Evolutionary conservation across 23 tunicate species (phyloP).

Genomic region (Halocynthia aurantium): DNA sequence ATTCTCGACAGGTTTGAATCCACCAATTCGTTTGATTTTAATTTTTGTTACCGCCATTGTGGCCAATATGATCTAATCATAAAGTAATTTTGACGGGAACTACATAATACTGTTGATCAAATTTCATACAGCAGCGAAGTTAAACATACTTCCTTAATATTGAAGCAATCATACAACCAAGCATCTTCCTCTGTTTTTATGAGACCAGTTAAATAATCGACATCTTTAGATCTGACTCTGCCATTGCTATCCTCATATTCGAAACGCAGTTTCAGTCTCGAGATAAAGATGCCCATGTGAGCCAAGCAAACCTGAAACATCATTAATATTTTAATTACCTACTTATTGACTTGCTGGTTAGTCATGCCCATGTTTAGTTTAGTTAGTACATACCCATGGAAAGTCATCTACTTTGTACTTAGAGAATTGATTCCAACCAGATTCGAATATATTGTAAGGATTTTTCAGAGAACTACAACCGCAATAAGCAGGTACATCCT

Average conservation of each 20-base stretch:
- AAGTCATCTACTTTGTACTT: conserved; percentile 12
- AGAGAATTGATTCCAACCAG: conserved; percentile 3
- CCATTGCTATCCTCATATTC: neutral
- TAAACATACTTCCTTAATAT: neutral
- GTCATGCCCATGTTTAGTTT: neutral
- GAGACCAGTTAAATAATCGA: neutral
- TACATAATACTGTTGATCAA: too few relatives aligned
- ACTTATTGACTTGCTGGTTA: neutral
- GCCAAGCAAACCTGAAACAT: conserved; percentile 32
- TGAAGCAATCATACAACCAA: conserved; percentile 1
- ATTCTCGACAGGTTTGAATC: neutral
- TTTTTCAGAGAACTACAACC: neutral
- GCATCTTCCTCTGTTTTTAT: neutral
- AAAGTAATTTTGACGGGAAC: too few relatives aligned
- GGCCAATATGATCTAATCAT: neutral
- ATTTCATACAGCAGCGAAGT: neutral
- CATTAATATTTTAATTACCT: neutral
- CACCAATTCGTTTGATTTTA: neutral
- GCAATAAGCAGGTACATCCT: conserved; percentile 11
- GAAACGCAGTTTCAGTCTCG: neutral
- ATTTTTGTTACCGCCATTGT: neutral
- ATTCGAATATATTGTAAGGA: conserved; percentile 8
- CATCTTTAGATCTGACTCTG: neutral
- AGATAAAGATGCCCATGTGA: conserved; percentile 8
- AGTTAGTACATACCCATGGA: conserved; percentile 12